Evolutionary conservation across 2,888 invertebrate genomes (phyloP).

Genomic region (Ligdia adustata): DNA sequence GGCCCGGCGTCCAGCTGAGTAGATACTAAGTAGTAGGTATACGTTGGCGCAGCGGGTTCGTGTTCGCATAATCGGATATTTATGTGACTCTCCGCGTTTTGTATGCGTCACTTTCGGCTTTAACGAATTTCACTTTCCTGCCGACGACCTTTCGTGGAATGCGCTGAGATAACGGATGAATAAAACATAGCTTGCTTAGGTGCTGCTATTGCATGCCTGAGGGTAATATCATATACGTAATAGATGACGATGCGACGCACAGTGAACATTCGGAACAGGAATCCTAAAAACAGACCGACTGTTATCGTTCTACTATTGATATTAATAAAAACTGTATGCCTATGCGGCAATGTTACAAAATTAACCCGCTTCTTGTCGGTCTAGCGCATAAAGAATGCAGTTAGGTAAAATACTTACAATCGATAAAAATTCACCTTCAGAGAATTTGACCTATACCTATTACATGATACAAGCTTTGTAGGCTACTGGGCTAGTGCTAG

Average conservation of each 20-base stretch:
- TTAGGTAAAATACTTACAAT: constrained; percentile 1
- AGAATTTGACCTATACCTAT: constrained; percentile 46
- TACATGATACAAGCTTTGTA: constrained; percentile 37
- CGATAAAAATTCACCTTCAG: constrained; percentile 4
- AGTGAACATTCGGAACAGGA: neutral
- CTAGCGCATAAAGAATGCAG: constrained; percentile 11
- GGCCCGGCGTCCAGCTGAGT: constrained; percentile 7
- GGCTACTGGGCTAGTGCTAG: constrained; percentile 40
- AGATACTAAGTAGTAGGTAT: neutral
- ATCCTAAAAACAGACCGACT: too few relatives aligned
- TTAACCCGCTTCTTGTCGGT: neutral
- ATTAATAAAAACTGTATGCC: too few relatives aligned
- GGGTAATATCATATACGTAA: constrained; percentile 5
- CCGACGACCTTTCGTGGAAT: constrained; percentile 74
- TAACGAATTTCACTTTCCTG: constrained; percentile 77
- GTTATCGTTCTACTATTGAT: too few relatives aligned
- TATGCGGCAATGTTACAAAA: too few relatives aligned
- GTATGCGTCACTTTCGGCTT: constrained; percentile 69
- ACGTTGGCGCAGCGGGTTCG: constrained; percentile 16
- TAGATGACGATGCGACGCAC: neutral
- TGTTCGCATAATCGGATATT: constrained; percentile 55
- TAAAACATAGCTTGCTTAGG: constrained; percentile 54
- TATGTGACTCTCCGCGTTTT: constrained; percentile 61
- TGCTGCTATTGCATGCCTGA: constrained; percentile 1
- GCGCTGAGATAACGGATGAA: constrained; percentile 68